phyloP scores from a whole-genome alignment of 2,888 invertebrate species.

The Thecophora atra region DNA sequence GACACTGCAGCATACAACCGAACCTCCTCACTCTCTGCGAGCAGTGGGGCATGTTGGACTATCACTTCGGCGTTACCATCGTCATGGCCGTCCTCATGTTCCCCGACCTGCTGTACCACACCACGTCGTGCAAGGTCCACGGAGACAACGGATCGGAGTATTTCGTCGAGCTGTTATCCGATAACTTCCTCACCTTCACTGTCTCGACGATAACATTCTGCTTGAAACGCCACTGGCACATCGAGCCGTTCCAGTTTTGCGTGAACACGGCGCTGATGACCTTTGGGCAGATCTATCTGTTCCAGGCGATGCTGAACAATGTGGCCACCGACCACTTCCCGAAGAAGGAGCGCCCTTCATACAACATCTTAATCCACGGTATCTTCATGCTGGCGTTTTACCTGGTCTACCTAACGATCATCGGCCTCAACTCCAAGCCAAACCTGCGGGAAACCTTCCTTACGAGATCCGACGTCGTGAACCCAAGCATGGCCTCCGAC shows the following conservation, averaged over 20 bases:
- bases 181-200: constrained; percentile 17
- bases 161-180: constrained; percentile 12
- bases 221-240: not conserved
- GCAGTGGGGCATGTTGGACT: not conserved
- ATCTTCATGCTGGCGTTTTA: constrained; percentile 18
- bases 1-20: constrained; percentile 30
- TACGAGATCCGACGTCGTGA: too few species aligned
- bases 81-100: constrained; percentile 23
- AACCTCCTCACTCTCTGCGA: constrained; percentile 29
- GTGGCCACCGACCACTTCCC: constrained; percentile 3
- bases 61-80: constrained; percentile 24
- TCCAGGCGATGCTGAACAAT: constrained; percentile 16
- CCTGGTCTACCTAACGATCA: not conserved
- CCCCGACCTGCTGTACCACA: constrained; percentile 12
- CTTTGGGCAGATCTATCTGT: constrained; percentile 17
- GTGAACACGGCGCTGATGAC: constrained; percentile 17
- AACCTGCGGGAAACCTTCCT: too few species aligned
- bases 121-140: constrained; percentile 2
- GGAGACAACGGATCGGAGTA: constrained; percentile 18
- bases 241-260: not conserved
- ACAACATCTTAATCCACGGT: constrained; percentile 25
- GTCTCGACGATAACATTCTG: constrained; percentile 12
- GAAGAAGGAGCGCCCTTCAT: not conserved
- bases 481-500: not conserved
- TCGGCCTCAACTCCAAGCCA: not conserved